phyloP scores from a whole-genome alignment of 2,113 vertebrate species.

The Delphinapterus leucas region DNA sequence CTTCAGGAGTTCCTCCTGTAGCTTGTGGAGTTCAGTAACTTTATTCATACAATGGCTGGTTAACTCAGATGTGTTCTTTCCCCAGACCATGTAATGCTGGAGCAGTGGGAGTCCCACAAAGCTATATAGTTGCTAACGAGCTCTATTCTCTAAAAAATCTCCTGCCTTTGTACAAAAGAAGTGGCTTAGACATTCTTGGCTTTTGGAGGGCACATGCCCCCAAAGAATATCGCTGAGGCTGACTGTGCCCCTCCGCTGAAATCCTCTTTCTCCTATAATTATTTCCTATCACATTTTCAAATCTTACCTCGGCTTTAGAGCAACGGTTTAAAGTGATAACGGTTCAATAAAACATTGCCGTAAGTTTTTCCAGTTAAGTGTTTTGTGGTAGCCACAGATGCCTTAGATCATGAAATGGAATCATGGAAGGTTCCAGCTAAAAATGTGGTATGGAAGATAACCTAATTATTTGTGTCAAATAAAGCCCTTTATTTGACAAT shows the following conservation, averaged over 20 bases:
- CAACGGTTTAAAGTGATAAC: neutral
- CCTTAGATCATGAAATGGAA: neutral
- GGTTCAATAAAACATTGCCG: neutral
- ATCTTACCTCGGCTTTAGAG: neutral
- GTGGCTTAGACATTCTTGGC: neutral
- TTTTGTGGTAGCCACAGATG: neutral
- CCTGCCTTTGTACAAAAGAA: neutral
- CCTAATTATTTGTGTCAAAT: neutral
- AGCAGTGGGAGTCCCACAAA: neutral
- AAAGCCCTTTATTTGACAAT: neutral
- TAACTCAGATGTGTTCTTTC: neutral
- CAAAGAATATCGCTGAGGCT: neutral
- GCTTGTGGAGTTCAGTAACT: neutral
- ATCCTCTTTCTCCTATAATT: neutral
- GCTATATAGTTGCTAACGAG: neutral
- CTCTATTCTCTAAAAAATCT: neutral
- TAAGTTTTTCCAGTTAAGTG: neutral
- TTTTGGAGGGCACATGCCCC: neutral
- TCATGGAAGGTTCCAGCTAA: neutral
- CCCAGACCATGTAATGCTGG: neutral
- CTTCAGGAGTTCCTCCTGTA: neutral
- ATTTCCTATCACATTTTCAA: conserved; percentile 6
- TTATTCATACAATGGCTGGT: neutral
- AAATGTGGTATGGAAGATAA: neutral
- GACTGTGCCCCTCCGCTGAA: neutral